Evolutionary conservation across 2,888 invertebrate species (phyloP), one percentile per base, ranked within the genome.

Genomic region (Drosophila lutescens): DNA sequence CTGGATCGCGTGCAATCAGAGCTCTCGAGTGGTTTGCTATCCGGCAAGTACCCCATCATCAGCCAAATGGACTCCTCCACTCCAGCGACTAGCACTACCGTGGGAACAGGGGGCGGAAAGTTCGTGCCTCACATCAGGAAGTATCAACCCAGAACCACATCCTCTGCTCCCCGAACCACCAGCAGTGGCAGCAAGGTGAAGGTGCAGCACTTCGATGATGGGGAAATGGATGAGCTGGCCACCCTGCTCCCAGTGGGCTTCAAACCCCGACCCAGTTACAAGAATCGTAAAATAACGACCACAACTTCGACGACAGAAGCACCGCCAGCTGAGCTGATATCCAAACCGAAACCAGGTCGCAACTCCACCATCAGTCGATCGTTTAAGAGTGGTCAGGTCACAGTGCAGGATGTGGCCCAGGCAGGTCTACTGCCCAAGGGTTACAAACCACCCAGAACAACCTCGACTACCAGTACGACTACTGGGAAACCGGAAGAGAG

Each of bases 1-100:
- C 92, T 97, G 75, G 97, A 97, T 90, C 93, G 96, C 57, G 96
- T 96, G 12, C 97, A 97, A 86, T 97, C 97, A 0, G 97, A 97
- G 89, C 91, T 97, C 30, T 96, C 96, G 0, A 96, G 95, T 84
- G 95, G 95, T 58, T 94, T 97, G 53, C 92, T 97, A 26, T 94
- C 95, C 4, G 95, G 95, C 54, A 95, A 95, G 56, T 94, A 96
- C 78, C 94, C 95, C 68, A 94, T 94, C 54, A 94, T 94, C 34
- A 95, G 94, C 55, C 95, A 95, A 91, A 95, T 96, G 89, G 91
- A 89, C 34, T 71, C 78, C 12, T 86, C 90, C 8, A 90, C 91
- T 3, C 82, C 85, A 1, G 89, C 93, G 74, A 90, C 93, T 0
- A 84, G 76, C 5, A 84, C 89, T 2, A 87, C 93, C 90, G 59